Evolutionary conservation across 1,140 invertebrate species (phyloP), one percentile per base, ranked within the genome.

Genomic region (Pomacea maculata): DNA sequence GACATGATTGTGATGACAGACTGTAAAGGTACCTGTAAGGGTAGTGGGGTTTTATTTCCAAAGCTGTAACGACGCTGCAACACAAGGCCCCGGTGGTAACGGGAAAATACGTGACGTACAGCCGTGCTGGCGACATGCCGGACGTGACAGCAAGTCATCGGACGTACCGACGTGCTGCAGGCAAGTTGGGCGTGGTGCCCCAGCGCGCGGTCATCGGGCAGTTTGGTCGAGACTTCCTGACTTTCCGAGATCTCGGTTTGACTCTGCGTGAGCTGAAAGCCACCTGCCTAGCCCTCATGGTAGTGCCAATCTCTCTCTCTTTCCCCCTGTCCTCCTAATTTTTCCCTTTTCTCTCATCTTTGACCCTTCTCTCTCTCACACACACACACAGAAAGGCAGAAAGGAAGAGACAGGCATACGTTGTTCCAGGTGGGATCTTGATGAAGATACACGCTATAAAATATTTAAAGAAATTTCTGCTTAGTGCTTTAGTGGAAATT

Each of bases 161-260:
- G n/a, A 45, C 68, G 52, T 83, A 83, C 76, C 67, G 76, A 52
- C 79, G 82, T 29, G 63, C 68, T 8, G 79, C 79, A 52, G 68
- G 34, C 29, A 78, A 75, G 6, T 61, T 84, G 12, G 71, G 70
- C 15, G 79, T 84, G 25, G 63, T 79, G 10, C 84, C 80, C 1
- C 54, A 84, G 9, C 81, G 83, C 3, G 77, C 67, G 14, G 82
- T 85, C 12, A 54, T 82, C 11, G 52, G 71, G 14, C 83, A 85
- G 70, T 83, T 85, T 75, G 82, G 83, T 29, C 63, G 79, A 19
- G 52, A 73, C 34, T 74, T 81, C 45, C 74, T 84, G 21, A 80
- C 82, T 12, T 80, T 86, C 61, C 78, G 76, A 34, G 80, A 84
- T 64, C 80, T 85, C 45, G 82, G 78, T 54, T 64, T 87, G 52